Base-by-base conservation (phyloP, 2,888 invertebrate species). In the Boloria euphrosyne region DNA sequence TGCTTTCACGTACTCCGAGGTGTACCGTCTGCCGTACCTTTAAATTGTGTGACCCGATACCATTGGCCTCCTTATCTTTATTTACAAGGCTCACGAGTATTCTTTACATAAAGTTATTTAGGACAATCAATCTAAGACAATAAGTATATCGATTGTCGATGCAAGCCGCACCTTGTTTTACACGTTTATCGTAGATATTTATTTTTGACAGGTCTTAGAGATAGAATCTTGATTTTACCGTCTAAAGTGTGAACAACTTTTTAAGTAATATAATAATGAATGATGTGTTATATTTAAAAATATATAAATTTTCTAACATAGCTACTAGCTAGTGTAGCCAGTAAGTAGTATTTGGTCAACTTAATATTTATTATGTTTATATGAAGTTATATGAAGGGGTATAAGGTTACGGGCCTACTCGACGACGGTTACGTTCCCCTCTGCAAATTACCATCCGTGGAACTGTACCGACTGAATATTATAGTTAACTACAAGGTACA, bases 1-100 rank as follows among this genome's bases (percentile, higher is more conserved):
- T 81, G 82, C 87, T 90, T 90, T 90, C 89, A 89, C 90, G 89
- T 80, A 78, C 74, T 77, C 72, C 75, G 76, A 75, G 64, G 62
- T 54, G 61, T 62, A 68, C 62, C 63, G 54, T 46, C 47, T 67
- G 67, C 60, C 44, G 55, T 44, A 63, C 51, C 61, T 68, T 70
- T 66, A 70, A 71, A 68, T 69, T 63, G 59, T 59, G 58, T 68
- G 66, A 69, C 65, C 71, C 66, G 63, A 66, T 67, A 66, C 63
- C 62, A 62, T 63, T 71, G 69, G 63, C 66, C 64, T 64, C 44
- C 55, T 65, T 68, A 64, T 61, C 46, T 51, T 60, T 53, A 65
- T 60, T 65, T 52, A 65, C 49, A 49, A 38, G 60, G 46, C 58
- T 58, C 50, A 62, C 54, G 38, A 47, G 31, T 50, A 38, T 52